phyloP scores from a whole-genome alignment of 2,888 invertebrate genomes.

The Phoenoteleia sp. region DNA sequence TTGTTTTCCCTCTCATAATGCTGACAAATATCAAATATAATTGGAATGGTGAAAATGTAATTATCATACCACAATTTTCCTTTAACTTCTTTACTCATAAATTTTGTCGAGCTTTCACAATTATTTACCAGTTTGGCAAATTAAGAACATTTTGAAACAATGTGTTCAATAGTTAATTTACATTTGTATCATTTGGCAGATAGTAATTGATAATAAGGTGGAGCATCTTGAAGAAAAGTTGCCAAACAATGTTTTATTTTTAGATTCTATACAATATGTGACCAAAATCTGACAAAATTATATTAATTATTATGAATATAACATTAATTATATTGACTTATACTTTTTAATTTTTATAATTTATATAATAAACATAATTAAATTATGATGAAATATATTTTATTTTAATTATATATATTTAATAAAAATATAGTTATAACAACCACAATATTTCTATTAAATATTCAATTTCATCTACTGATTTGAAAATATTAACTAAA shows the following conservation, averaged over 20 bases:
- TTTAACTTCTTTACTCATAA: slow-evolving; percentile 90
- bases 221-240: slow-evolving; percentile 92
- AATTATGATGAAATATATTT: too few species aligned
- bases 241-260: slow-evolving; percentile 89
- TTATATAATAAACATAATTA: too few species aligned
- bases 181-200: slow-evolving; percentile 85
- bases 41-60: slow-evolving; percentile 94
- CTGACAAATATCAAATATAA: slow-evolving; percentile 92
- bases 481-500: too few species aligned
- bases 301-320: too few species aligned
- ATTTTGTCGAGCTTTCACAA: slow-evolving; percentile 88
- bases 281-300: slow-evolving; percentile 89
- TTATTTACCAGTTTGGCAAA: slow-evolving; percentile 93
- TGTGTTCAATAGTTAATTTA: slow-evolving; percentile 89
- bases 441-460: too few species aligned
- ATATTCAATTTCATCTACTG: too few species aligned
- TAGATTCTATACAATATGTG: slow-evolving; percentile 90
- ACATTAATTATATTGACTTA: too few species aligned
- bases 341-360: too few species aligned
- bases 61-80: slow-evolving; percentile 92
- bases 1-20: slow-evolving; percentile 91
- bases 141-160: slow-evolving; percentile 89
- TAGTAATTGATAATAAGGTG: slow-evolving; percentile 89
- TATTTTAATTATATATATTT: too few species aligned
- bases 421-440: too few species aligned